Conservation (phyloP, 2,113 vertebrate genomes). For the Poicephalus gulielmi region DNA sequence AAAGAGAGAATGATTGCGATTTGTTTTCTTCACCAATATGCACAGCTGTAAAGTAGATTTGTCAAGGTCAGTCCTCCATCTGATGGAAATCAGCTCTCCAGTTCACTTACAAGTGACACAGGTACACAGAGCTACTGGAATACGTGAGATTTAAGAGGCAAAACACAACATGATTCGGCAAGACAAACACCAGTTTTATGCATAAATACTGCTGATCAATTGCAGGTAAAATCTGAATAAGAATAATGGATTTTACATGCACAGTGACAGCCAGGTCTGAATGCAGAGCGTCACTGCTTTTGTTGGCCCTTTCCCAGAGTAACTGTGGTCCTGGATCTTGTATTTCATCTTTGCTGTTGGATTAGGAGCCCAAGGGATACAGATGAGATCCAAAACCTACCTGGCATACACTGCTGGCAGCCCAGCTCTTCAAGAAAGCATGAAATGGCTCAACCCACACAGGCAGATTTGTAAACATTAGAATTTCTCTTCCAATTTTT, state of each 20-base stretch:
- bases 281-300: not conserved
- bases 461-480: not conserved
- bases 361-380: not conserved
- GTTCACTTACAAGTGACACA: not conserved
- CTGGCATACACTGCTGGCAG: not conserved
- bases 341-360: not conserved
- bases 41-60: not conserved
- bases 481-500: not conserved
- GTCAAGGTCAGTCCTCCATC: not conserved
- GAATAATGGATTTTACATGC: not conserved
- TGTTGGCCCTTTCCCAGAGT: not conserved
- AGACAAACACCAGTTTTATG: not conserved
- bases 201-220: not conserved
- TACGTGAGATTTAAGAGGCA: not conserved
- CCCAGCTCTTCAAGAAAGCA: not conserved
- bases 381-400: not conserved
- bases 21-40: not conserved
- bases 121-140: not conserved
- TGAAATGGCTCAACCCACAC: not conserved
- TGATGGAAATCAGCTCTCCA: not conserved
- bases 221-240: not conserved
- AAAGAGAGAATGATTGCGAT: not conserved
- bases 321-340: not conserved
- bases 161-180: not conserved
- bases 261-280: not conserved